phyloP scores from a whole-genome alignment of 2,888 invertebrate species.

The Caradrina clavipalpis region DNA sequence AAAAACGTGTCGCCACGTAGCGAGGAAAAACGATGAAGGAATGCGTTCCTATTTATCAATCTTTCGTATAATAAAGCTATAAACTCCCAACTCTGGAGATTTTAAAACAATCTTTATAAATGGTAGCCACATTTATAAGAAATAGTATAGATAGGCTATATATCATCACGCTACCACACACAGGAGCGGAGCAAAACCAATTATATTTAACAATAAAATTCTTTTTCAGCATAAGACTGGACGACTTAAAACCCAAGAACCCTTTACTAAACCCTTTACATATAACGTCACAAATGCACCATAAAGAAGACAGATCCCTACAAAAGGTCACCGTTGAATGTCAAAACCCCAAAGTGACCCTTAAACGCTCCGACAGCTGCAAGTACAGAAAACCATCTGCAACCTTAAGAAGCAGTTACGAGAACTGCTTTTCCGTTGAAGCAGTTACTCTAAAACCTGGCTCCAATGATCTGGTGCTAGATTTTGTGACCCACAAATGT shows the following conservation, averaged over 20 bases:
- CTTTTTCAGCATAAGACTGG: conserved; percentile 89
- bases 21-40: too few species aligned
- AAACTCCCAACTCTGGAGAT: too few species aligned
- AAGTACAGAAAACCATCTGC: conserved; percentile 93
- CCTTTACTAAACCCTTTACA: conserved; percentile 91
- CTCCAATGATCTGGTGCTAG: conserved; percentile 91
- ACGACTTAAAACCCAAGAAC: conserved; percentile 92
- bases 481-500: conserved; percentile 91
- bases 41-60: too few species aligned
- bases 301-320: conserved; percentile 95
- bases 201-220: neutral
- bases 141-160: too few species aligned
- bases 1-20: too few species aligned
- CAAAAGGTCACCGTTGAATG: conserved; percentile 94
- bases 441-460: conserved; percentile 92
- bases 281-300: conserved; percentile 93
- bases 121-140: too few species aligned
- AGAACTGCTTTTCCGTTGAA: conserved; percentile 89
- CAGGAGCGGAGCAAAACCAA: too few species aligned
- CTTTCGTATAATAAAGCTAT: too few species aligned
- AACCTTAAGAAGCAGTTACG: conserved; percentile 92
- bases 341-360: conserved; percentile 91
- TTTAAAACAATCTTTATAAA: too few species aligned
- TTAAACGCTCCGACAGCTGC: conserved; percentile 94
- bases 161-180: too few species aligned